Base-by-base conservation (phyloP, 2,797 vertebrate genomes). In the Rhynchonycteris naso region DNA sequence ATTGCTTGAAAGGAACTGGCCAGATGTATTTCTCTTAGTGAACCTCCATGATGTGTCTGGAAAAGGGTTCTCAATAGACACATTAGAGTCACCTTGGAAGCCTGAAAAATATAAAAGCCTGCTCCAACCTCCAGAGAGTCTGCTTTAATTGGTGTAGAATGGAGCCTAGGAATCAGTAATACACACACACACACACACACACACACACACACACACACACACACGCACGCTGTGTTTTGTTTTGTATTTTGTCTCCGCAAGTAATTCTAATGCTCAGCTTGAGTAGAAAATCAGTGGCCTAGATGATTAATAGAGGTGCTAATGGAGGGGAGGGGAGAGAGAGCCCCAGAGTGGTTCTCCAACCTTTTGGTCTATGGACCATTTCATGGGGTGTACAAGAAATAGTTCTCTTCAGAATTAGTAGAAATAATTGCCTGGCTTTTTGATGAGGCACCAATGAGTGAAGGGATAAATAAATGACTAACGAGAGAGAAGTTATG, bases 281-380 rank as follows among this genome's bases (percentile, higher is more conserved):
- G 50, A 96, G 92, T 83, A 87, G 88, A 92, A 96, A 96, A 92
- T 66, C 75, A 94, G 43, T 97, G 97, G 90, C 82, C 96, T 97
- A 94, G 79, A 97, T 97, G 96, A 97, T 96, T 97, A 97, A 97
- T 94, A 93, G 88, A 88, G 56, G 61, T 93, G 78, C 75, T 96
- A 96, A 94, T 92, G 82, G 74, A 93, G 26, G 35, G 30, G 54
- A 92, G 58, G 54, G 18, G 50, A 61, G 65, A 95, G 30, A 88
- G 33, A 78, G 43, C 43, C 90, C 85, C 86, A 71, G 38, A 86
- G n/a, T 85, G 52, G 83, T 87, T 86, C 79, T 96, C 69, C 69
- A 93, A 94, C 59, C 74, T 95, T 96, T 97, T 80, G 92, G 92
- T 97, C 93, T 93, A 84, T 95, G 87, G 92, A 94, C 92, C 90